Base-by-base conservation (phyloP, 1,140 invertebrate genomes). In the Zaprionus camerounensis region DNA sequence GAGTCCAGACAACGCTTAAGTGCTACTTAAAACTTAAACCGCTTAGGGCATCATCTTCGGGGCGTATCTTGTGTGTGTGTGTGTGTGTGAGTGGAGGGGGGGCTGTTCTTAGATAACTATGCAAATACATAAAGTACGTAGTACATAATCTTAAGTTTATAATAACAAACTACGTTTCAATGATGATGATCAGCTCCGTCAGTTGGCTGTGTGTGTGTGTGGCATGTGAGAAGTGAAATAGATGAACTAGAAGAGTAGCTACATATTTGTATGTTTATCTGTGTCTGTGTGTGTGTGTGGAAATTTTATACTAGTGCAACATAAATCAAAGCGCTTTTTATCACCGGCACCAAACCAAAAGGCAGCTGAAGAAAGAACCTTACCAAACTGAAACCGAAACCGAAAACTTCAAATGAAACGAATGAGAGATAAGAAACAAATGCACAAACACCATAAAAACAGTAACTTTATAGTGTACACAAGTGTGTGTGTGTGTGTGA, bases 381-480 rank as follows among this genome's bases (percentile, higher is more conserved):
- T 49, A 71, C 84, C 78, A 88, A 88, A 46, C 41, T 17, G 41
- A 46, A 46, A 46, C n/a, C 75, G 67, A 68, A 83, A 87, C 56
- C 63, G 58, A 41, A 51, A 61, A 78, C 71, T 59, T 80, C 64
- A 34, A 49, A 49, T 76, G 41, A 56, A 24, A 65, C 56, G 67
- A 65, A 46, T 17, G 9, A 66, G 71, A 65, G 46, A 53, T 44
- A 66, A 65, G 64, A 34, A 34, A 64, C 55, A 88, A 87, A 88
- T 81, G 84, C 84, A 88, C 84, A 87, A 88, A 88, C 84, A 87
- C 84, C 84, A 88, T 85, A 87, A 88, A 88, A 84, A 87, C 84
- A 78, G 55, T 31, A 64, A 38, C 17, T 73, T 22, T 12, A 38
- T 63, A 41, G 44, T 65, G 24, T 76, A 62, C 22, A 20, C 22